Conservation (phyloP, 2,888 invertebrate genomes). For the Agrilus cyanescens region DNA sequence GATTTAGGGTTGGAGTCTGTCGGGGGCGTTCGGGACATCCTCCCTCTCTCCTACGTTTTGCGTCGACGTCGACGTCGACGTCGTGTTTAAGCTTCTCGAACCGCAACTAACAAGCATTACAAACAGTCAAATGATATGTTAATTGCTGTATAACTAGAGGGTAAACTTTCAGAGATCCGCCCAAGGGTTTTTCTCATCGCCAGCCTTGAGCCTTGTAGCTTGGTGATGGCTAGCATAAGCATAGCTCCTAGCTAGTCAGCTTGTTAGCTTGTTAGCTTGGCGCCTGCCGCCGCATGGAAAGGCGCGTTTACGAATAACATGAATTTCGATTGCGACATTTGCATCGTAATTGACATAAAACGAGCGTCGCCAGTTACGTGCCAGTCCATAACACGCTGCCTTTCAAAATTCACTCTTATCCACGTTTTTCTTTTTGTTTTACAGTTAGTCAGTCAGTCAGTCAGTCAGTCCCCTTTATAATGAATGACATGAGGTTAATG, state of each 20-base stretch:
- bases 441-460: no score
- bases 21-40: no score
- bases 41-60: conserved; percentile 1
- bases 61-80: conserved; percentile 19
- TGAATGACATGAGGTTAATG: no score
- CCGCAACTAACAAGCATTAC: conserved; percentile 25
- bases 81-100: conserved; percentile 17
- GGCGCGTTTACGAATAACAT: conserved; percentile 33
- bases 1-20: not conserved
- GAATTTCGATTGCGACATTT: conserved; percentile 29
- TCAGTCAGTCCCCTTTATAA: no score
- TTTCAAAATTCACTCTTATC: no score
- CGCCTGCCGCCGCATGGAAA: conserved; percentile 29
- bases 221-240: conserved; percentile 3
- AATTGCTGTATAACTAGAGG: conserved; percentile 31
- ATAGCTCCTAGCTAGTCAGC: conserved; percentile 1
- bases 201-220: conserved; percentile 5
- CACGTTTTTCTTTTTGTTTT: no score
- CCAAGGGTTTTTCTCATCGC: conserved; percentile 7
- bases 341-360: conserved; percentile 22
- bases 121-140: conserved; percentile 32
- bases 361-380: no score
- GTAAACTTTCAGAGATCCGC: conserved; percentile 21
- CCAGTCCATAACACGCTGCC: no score
- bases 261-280: conserved; percentile 1